These are phyloP conservation scores for Andrena dorsata DNA, from an alignment of 2,888 invertebrate genomes.

Conservation along the genomic window DNA sequence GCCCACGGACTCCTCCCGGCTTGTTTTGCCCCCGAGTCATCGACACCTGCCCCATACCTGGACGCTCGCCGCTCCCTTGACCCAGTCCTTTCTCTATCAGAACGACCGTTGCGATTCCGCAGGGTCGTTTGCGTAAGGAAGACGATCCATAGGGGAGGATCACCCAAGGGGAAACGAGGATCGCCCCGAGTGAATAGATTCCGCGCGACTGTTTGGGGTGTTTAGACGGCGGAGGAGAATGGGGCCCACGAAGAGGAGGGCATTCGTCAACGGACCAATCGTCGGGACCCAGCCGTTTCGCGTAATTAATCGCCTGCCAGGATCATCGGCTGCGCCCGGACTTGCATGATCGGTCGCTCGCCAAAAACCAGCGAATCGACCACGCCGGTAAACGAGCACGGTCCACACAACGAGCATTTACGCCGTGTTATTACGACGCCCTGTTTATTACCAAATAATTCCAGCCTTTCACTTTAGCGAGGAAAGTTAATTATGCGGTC, in stretches of 20 bases:
- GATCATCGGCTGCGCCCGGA: not conserved
- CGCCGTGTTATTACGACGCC: slow-evolving; percentile 22
- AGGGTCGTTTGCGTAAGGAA: slow-evolving; percentile 49
- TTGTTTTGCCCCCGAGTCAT: slow-evolving; percentile 8
- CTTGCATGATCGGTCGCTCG: not conserved
- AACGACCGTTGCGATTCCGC: slow-evolving; percentile 55
- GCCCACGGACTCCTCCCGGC: not conserved
- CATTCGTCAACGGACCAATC: slow-evolving; percentile 11
- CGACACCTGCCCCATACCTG: slow-evolving; percentile 63
- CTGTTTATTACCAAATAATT: slow-evolving; percentile 42
- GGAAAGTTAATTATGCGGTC: slow-evolving; percentile 36
- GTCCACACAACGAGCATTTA: not conserved
- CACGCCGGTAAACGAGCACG: not conserved
- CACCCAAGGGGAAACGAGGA: not conserved
- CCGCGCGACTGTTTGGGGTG: slow-evolving; percentile 29
- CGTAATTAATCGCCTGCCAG: slow-evolving; percentile 32
- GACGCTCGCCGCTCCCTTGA: slow-evolving; percentile 40
- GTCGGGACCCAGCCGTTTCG: slow-evolving; percentile 2
- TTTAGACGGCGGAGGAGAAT: slow-evolving; percentile 46
- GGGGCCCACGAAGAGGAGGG: not conserved
- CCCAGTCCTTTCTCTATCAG: slow-evolving; percentile 35
- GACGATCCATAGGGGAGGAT: slow-evolving; percentile 20
- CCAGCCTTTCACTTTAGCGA: slow-evolving; percentile 46
- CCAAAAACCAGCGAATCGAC: not conserved
- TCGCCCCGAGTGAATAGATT: slow-evolving; percentile 20